Base-by-base conservation (phyloP, 2,888 invertebrate species). In the Anthophora plumipes region DNA sequence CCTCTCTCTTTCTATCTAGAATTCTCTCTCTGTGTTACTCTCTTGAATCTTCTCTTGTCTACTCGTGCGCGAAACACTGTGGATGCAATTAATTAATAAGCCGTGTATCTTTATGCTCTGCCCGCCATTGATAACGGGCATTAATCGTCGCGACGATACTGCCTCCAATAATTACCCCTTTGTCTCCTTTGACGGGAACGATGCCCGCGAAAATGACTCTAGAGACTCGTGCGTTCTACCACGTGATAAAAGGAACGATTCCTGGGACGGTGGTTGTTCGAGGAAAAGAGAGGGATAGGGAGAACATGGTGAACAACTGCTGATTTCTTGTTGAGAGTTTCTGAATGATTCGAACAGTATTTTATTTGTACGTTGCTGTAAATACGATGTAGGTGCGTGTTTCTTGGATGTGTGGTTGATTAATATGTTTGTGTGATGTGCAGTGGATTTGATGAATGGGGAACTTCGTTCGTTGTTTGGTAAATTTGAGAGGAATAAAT, bases 81-180 rank as follows among this genome's bases (percentile, higher is more conserved):
- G 68, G 61, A 63, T 50, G 69, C 73, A 80, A 73, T 81, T 85
- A 85, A 87, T 87, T 87, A 87, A 87, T 82, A 85, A 75, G 63
- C 64, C 59, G 61, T 74, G 70, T 75, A 79, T 80, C 22, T 57
- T 55, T 48, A 66, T 63, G 48, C 69, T 50, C 63, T 39, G 50
- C 57, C 61, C 59, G 57, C 31, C 64, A 25, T 68, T 60, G 77
- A 70, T 64, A 69, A 54, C 64, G 57, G 43, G 41, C 73, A 82
- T 86, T 78, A 87, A 86, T 86, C 80, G 77, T 52, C 63, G 59
- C 46, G 57, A 63, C 77, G 80, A 66, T 73, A 72, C 59, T 52
- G 63, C n/a, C 50, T 31, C 31, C 72, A 82, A 85, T 87, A 82
- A 86, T 86, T 78, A 77, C 61, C 50, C 61, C 85, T 80, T 80